A percentile compares a stretch with the other conserved stretches of the same genome.
These are phyloP conservation scores for Regulus satrapa DNA, from an alignment of 2,113 vertebrate genomes.

Conservation along the genomic window DNA sequence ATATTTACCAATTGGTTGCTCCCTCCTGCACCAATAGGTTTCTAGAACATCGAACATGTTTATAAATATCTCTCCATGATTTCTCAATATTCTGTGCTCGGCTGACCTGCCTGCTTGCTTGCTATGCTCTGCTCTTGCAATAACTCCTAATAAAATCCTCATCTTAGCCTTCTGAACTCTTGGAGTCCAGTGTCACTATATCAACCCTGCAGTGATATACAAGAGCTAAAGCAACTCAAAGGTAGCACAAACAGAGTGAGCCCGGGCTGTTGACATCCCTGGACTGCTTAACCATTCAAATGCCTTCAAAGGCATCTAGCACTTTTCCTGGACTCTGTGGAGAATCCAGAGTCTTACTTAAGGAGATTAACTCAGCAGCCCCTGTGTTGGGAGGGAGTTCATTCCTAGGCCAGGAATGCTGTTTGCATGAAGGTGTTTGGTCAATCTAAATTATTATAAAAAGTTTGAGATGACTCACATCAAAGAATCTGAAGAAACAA, in stretches of 20 bases:
- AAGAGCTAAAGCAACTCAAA: neutral
- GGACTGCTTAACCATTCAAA: neutral
- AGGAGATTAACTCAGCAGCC: neutral
- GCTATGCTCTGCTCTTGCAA: too few relatives aligned
- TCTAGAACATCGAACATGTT: too few relatives aligned
- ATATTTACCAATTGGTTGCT: too few relatives aligned
- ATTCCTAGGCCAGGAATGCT: neutral
- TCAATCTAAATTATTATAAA: neutral
- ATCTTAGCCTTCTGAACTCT: too few relatives aligned
- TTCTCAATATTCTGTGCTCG: too few relatives aligned
- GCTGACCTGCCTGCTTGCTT: too few relatives aligned
- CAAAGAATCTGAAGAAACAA: neutral
- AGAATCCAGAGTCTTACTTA: fast-evolving
- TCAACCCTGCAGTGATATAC: too few relatives aligned
- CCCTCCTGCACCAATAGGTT: too few relatives aligned
- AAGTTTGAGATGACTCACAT: neutral
- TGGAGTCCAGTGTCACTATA: too few relatives aligned
- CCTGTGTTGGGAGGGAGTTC: neutral
- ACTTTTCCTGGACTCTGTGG: neutral
- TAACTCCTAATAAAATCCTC: too few relatives aligned
- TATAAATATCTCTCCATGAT: too few relatives aligned
- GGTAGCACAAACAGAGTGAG: neutral
- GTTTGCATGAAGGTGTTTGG: neutral
- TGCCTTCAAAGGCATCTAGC: neutral
- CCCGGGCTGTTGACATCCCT: neutral